phyloP scores from a whole-genome alignment of 2,888 invertebrate species.

The Schizotus pectinicornis region DNA sequence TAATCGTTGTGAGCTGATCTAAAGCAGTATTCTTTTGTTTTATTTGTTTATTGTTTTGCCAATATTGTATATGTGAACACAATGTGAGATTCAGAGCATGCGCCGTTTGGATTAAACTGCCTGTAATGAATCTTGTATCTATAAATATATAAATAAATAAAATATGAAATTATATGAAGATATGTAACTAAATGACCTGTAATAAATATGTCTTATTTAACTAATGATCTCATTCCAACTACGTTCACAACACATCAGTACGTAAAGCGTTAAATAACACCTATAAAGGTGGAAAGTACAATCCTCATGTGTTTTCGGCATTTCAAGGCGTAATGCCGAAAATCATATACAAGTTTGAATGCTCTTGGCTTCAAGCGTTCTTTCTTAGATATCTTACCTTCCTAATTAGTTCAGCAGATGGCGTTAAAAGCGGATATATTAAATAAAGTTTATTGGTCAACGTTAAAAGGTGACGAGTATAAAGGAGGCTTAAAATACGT shows the following conservation, averaged over 20 bases:
- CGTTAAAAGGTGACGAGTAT: too few species aligned
- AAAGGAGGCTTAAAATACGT: too few species aligned
- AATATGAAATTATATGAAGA: conserved; percentile 55
- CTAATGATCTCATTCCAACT: not conserved
- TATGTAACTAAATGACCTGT: conserved; percentile 57
- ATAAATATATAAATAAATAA: conserved; percentile 57
- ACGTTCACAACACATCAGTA: too few species aligned
- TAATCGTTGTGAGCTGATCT: conserved; percentile 54
- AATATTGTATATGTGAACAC: conserved; percentile 52
- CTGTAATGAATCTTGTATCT: conserved; percentile 57
- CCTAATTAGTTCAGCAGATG: too few species aligned
- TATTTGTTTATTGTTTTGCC: conserved; percentile 51
- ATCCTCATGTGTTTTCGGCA: too few species aligned
- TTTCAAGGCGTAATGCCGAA: too few species aligned
- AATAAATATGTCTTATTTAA: conserved; percentile 57
- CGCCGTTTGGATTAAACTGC: conserved; percentile 49
- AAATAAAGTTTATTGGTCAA: too few species aligned
- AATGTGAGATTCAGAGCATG: conserved; percentile 49
- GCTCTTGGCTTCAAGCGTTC: not conserved
- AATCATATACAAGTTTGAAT: too few species aligned
- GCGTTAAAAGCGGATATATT: too few species aligned
- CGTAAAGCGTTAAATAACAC: too few species aligned
- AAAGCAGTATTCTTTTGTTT: conserved; percentile 53
- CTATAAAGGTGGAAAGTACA: too few species aligned
- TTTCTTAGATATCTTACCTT: too few species aligned